Evolutionary conservation across 2,888 invertebrate species (phyloP), one percentile per base, ranked within the genome.

Genomic region (Amorpha juglandis): DNA sequence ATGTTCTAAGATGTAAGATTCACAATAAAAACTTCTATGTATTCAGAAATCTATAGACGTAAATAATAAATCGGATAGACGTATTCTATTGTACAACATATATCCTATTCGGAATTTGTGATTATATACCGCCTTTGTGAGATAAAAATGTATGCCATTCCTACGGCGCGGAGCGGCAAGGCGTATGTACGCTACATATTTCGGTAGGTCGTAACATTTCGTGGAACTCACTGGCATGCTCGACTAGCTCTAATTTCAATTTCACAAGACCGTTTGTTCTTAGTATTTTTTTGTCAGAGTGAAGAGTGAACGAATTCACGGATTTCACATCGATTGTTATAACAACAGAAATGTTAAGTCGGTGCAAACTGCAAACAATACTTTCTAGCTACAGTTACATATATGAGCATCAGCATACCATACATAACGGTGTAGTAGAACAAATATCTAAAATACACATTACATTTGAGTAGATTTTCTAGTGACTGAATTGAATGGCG

Each of bases 241-340:
- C 68, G 62, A 38, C 42, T 62, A 42, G 63, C 63, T 35, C 45
- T 68, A 80, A 87, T 86, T 87, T 85, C 83, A 80, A 81, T 84
- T 87, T 83, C 81, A 79, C 81, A 76, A 74, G 19, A 83, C 85
- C 83, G 87, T 86, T 84, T 62, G 79, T 87, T 86, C 87, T 79
- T 68, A 73, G 86, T 87, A 86, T 77, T 79, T 80, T n/a, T 83
- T 82, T 79, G 79, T 82, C 84, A 80, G 80, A 81, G 72, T 70
- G 73, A 75, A 77, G 80, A 72, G 73, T 77, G 77, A 75, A 77
- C 76, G 79, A 80, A 72, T 87, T 84, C 85, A 73, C 75, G 72
- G 86, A 87, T 84, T 78, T 71, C 70, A 71, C 77, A 70, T 70
- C 77, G 73, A 79, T n/a, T n/a, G n/a, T n/a, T n/a, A n/a, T 77